A percentile compares a stretch with the other conserved stretches of the same genome.
phyloP scores from a whole-genome alignment of 2,888 invertebrate species.

The Agrilus biguttatus region DNA sequence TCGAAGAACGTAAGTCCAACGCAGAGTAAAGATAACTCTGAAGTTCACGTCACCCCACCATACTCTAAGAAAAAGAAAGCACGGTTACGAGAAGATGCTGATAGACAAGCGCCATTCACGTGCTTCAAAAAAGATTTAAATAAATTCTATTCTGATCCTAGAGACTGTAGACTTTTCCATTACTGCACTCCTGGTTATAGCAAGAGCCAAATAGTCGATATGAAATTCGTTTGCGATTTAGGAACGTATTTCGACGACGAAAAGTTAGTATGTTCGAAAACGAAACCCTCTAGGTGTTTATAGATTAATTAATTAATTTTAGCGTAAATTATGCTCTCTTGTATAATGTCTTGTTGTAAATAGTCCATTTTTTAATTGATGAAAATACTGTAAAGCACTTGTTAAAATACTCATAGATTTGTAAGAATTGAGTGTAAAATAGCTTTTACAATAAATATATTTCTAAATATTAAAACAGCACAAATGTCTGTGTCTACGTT shows the following conservation, averaged over 20 bases:
- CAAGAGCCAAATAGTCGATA: conserved; percentile 38
- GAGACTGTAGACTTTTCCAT: conserved; percentile 44
- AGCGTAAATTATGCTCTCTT: not conserved
- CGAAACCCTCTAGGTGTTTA: conserved; percentile 27
- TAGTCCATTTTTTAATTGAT: conserved; percentile 8
- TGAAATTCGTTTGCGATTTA: conserved; percentile 44
- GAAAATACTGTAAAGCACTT: conserved; percentile 5
- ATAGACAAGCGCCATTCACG: conserved; percentile 29
- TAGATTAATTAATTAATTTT: conserved; percentile 11
- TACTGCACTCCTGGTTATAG: conserved; percentile 45
- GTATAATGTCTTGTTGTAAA: conserved; percentile 4
- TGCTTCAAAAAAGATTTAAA: conserved; percentile 39
- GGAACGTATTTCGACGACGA: conserved; percentile 39
- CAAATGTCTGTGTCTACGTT: not conserved
- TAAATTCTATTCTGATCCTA: conserved; percentile 40
- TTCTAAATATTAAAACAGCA: not conserved
- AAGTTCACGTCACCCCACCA: conserved; percentile 23
- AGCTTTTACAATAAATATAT: not conserved
- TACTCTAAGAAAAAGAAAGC: conserved; percentile 19
- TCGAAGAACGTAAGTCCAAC: conserved; percentile 28
- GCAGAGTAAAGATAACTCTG: conserved; percentile 18
- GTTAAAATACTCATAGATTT: conserved; percentile 22
- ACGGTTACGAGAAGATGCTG: conserved; percentile 21
- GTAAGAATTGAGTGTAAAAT: conserved; percentile 8
- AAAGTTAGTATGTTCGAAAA: conserved; percentile 35